Percentiles rank a stretch among this genome's conserved stretches.
phyloP scores from a whole-genome alignment of 2,888 invertebrate species.

The Matsumyia berberina region DNA sequence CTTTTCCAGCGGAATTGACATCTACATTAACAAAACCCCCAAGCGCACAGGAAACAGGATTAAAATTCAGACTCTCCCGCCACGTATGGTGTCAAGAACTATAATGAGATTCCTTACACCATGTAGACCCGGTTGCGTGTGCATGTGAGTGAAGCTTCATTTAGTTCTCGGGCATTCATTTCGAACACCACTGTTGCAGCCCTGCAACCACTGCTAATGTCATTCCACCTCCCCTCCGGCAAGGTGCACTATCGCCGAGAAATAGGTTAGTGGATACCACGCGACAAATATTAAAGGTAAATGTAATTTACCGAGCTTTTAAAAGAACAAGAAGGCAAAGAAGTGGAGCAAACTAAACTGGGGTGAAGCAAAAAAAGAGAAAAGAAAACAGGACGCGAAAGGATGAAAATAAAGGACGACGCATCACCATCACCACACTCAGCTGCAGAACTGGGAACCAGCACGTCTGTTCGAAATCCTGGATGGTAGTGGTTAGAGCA shows the following conservation, averaged over 20 bases:
- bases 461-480: constrained; percentile 44
- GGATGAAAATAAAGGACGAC: constrained; percentile 2
- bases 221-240: constrained; percentile 23
- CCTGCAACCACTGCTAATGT: constrained; percentile 40
- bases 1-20: constrained; percentile 33
- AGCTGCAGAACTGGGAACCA: constrained; percentile 27
- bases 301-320: constrained; percentile 69
- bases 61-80: not conserved
- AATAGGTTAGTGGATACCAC: constrained; percentile 48
- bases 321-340: constrained; percentile 64
- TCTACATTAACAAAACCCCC: constrained; percentile 31
- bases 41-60: not conserved
- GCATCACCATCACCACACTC: constrained; percentile 17
- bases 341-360: constrained; percentile 57
- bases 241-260: constrained; percentile 26
- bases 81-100: not conserved
- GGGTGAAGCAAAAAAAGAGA: not conserved
- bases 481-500: constrained; percentile 10
- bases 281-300: constrained; percentile 63
- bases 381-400: not conserved
- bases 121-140: not conserved
- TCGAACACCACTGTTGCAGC: constrained; percentile 1
- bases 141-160: constrained; percentile 48
- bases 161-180: constrained; percentile 30
- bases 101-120: not conserved